A percentile compares a stretch with the other conserved stretches of the same genome.
Evolutionary conservation across 1,140 invertebrate genomes (phyloP).

Genomic region (Hylyphantes graminicola): DNA sequence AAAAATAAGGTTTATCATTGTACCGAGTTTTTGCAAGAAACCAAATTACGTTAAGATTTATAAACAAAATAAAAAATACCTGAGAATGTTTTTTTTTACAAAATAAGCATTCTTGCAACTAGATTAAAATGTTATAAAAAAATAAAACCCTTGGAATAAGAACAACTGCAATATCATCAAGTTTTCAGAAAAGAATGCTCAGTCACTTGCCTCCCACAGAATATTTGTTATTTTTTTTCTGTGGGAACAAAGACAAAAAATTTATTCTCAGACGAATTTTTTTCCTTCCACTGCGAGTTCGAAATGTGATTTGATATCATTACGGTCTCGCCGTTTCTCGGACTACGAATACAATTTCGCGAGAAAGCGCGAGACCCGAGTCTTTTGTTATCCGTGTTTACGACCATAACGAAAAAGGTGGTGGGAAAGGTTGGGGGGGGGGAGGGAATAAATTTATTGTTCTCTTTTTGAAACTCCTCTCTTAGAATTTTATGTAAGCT

Average conservation of each 20-base stretch:
- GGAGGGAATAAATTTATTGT: constrained; percentile 39
- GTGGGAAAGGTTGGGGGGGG: neutral
- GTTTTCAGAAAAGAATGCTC: constrained; percentile 28
- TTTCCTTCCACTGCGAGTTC: constrained; percentile 28
- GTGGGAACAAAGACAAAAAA: constrained; percentile 13
- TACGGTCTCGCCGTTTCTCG: constrained; percentile 49
- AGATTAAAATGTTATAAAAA: constrained; percentile 48
- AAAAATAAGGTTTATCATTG: too few relatives aligned
- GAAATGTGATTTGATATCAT: constrained; percentile 56
- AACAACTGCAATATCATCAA: constrained; percentile 52
- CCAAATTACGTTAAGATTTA: constrained; percentile 37
- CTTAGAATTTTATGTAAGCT: constrained; percentile 28
- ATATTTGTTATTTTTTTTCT: constrained; percentile 11
- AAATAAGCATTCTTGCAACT: constrained; percentile 12
- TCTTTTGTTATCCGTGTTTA: constrained; percentile 28
- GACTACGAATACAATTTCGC: constrained; percentile 21
- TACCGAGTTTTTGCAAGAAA: too few relatives aligned
- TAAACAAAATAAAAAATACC: constrained; percentile 8
- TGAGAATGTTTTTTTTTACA: neutral
- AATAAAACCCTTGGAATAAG: constrained; percentile 13
- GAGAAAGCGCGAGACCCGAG: neutral
- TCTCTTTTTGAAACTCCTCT: constrained; percentile 29
- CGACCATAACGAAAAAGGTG: constrained; percentile 5
- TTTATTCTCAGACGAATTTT: constrained; percentile 19
- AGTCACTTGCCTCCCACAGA: constrained; percentile 5